phyloP scores from a whole-genome alignment of 2,113 vertebrate genomes.

The Chionodraco myersi region DNA sequence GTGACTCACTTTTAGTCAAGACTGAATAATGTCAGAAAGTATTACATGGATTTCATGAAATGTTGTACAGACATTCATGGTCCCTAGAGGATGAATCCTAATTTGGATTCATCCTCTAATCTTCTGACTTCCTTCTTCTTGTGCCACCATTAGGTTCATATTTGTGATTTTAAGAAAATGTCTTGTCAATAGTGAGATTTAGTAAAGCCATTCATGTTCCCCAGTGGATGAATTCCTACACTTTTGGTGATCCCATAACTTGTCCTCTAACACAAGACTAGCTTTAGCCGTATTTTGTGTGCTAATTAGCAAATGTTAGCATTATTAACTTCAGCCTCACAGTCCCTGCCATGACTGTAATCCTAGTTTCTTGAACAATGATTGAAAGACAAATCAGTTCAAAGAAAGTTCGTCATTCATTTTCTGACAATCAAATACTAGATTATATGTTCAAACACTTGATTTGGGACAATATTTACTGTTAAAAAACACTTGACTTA shows the following conservation, averaged over 20 bases:
- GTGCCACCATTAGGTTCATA: neutral
- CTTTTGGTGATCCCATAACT: neutral
- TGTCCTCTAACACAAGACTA: neutral
- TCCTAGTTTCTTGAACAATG: neutral
- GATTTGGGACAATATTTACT: neutral
- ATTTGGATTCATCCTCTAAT: neutral
- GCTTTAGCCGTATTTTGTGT: neutral
- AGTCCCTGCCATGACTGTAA: neutral
- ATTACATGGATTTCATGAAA: neutral
- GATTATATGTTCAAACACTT: too few species aligned
- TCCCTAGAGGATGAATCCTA: neutral
- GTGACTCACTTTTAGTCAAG: neutral
- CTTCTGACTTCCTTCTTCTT: too few species aligned
- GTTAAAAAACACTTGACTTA: neutral
- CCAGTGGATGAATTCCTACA: neutral
- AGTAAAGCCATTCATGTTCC: neutral
- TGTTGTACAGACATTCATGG: neutral
- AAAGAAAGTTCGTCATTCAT: neutral
- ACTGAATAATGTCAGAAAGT: neutral
- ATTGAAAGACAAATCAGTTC: too few species aligned
- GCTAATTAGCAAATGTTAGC: neutral
- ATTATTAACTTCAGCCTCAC: neutral
- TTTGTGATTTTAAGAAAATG: neutral
- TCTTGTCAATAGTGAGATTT: neutral
- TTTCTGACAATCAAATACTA: neutral